Conservation (phyloP, 2,888 invertebrate species). For the Megamerina dolium region DNA sequence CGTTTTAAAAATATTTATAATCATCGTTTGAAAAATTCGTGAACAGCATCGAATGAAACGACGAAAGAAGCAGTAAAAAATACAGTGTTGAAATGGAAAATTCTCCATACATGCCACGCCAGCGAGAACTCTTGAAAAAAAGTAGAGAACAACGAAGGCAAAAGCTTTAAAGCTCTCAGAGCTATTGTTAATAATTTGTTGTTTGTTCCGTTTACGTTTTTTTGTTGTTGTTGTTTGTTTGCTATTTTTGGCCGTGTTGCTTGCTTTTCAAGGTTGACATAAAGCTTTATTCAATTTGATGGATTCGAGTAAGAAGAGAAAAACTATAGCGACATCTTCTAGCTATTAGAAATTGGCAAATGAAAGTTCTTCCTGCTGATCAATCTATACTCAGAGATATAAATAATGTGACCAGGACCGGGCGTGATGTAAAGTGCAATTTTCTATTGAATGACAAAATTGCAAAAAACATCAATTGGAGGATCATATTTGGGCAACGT, state of each 20-base stretch:
- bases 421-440: constrained; percentile 34
- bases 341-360: not conserved
- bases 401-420: constrained; percentile 23
- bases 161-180: constrained; percentile 32
- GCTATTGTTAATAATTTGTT: too few relatives aligned
- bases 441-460: too few relatives aligned
- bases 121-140: too few relatives aligned
- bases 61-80: not conserved
- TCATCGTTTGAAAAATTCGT: not conserved
- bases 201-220: not conserved
- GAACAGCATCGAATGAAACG: not conserved
- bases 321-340: not conserved
- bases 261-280: not conserved
- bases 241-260: too few relatives aligned
- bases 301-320: not conserved
- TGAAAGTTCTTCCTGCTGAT: not conserved
- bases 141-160: constrained; percentile 4
- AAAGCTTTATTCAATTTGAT: not conserved
- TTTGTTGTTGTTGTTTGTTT: not conserved
- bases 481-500: too few relatives aligned
- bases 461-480: too few relatives aligned
- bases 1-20: not conserved
- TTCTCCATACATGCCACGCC: too few relatives aligned
- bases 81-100: not conserved
- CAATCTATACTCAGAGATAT: not conserved